Evolutionary conservation across 2,113 vertebrate species (phyloP).

Genomic region (Chitala chitala): DNA sequence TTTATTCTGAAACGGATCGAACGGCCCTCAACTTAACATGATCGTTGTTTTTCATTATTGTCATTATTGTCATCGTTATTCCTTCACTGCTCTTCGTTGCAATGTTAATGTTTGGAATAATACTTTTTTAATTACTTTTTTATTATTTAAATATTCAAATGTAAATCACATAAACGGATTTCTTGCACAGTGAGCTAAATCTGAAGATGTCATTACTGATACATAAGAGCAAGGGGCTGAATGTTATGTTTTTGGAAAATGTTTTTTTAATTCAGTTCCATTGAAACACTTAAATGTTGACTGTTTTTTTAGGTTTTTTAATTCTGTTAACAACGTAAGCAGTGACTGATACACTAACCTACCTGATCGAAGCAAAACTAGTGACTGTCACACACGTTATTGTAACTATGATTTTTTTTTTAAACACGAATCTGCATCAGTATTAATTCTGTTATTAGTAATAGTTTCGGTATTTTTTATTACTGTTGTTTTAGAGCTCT

Average conservation of each 20-base stretch:
- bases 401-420: conserved; percentile 52
- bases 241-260: conserved; percentile 26
- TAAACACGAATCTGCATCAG: conserved; percentile 52
- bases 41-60: too few relatives aligned
- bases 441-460: conserved; percentile 63
- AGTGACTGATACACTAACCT: conserved; percentile 47
- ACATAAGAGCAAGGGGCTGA: conserved; percentile 45
- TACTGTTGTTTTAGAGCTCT: conserved; percentile 40
- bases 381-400: conserved; percentile 47
- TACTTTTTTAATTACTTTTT: conserved; percentile 31
- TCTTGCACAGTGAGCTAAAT: conserved; percentile 50
- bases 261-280: conserved; percentile 12
- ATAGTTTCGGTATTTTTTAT: conserved; percentile 64
- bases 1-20: conserved; percentile 29
- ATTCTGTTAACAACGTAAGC: conserved; percentile 54
- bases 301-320: conserved; percentile 51
- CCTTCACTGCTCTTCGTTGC: conserved; percentile 41
- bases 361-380: conserved; percentile 33
- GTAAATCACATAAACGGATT: conserved; percentile 61
- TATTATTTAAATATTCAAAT: conserved; percentile 42
- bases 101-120: conserved; percentile 48
- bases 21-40: not conserved
- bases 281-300: conserved; percentile 31
- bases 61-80: conserved; percentile 48
- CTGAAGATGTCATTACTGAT: conserved; percentile 56